Percentiles rank a stretch among this genome's conserved stretches.
phyloP scores from a whole-genome alignment of 1,140 invertebrate genomes.

The Microplitis mediator region DNA sequence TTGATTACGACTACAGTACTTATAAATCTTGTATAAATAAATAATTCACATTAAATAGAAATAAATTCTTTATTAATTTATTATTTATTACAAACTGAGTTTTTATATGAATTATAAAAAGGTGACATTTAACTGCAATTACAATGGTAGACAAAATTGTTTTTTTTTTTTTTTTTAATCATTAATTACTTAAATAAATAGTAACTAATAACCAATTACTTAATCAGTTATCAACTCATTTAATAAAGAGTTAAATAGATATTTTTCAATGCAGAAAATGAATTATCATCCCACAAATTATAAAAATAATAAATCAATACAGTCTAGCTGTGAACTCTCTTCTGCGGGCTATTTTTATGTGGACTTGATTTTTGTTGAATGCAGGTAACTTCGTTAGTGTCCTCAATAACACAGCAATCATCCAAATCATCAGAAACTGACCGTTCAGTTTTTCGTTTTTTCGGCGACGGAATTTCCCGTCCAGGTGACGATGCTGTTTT shows the following conservation, averaged over 20 bases:
- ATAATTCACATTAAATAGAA: conserved; percentile 1
- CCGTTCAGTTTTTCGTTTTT: conserved; percentile 50
- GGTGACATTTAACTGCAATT: background rate
- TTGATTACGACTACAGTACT: conserved; percentile 46
- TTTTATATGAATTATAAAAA: background rate
- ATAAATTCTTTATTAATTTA: conserved; percentile 9
- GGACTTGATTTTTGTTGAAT: background rate
- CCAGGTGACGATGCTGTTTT: conserved; percentile 33
- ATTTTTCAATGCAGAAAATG: background rate
- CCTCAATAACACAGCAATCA: conserved; percentile 57
- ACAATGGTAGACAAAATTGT: too few relatives aligned
- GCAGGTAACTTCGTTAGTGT: conserved; percentile 37
- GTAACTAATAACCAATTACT: too few relatives aligned
- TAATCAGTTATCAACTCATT: too few relatives aligned
- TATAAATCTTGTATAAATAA: conserved; percentile 37
- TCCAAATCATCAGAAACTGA: conserved; percentile 49
- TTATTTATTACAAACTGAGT: conserved; percentile 26
- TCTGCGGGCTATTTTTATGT: conserved; percentile 13
- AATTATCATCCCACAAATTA: conserved; percentile 29
- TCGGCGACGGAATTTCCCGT: conserved; percentile 31
- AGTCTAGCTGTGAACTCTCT: conserved; percentile 3
- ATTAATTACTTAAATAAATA: too few relatives aligned
- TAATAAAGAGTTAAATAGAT: too few relatives aligned
- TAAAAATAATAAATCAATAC: conserved; percentile 25
- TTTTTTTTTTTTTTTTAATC: too few relatives aligned